These are phyloP conservation scores for Sinhomidia bicolor DNA, from an alignment of 2,888 invertebrate species.

Conservation along the genomic window DNA sequence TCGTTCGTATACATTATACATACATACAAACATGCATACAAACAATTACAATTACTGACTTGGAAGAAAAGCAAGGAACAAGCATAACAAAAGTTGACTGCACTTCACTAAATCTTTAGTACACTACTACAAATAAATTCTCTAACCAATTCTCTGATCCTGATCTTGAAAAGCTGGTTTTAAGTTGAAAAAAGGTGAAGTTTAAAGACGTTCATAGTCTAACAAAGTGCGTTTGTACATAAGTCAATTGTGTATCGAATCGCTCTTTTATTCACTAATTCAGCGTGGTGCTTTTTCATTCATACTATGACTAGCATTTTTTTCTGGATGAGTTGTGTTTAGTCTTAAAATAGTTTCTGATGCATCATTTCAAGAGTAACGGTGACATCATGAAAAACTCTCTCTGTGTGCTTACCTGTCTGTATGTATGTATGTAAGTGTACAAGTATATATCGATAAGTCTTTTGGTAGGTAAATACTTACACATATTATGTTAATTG, in stretches of 20 bases:
- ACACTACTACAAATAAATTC: background rate
- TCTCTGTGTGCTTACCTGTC: background rate
- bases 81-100: conserved; percentile 66
- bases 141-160: conserved; percentile 43
- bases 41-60: background rate
- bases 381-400: conserved; percentile 39
- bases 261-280: conserved; percentile 29
- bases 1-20: too few species aligned
- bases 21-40: too few species aligned
- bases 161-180: conserved; percentile 68
- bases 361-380: conserved; percentile 52
- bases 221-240: background rate
- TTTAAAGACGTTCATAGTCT: conserved; percentile 43
- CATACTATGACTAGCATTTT: conserved; percentile 57
- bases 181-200: conserved; percentile 42
- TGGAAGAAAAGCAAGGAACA: conserved; percentile 33
- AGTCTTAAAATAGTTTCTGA: conserved; percentile 28
- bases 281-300: conserved; percentile 54
- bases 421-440: background rate
- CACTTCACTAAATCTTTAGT: conserved; percentile 16
- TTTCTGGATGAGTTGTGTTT: conserved; percentile 69
- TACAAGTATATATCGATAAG: too few species aligned
- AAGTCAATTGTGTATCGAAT: conserved; percentile 38
- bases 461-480: background rate
- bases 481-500: conserved; percentile 42